A percentile compares a stretch with the other conserved stretches of the same genome.
phyloP scores from a whole-genome alignment of 1,140 invertebrate species.

The Penaeus indicus region DNA sequence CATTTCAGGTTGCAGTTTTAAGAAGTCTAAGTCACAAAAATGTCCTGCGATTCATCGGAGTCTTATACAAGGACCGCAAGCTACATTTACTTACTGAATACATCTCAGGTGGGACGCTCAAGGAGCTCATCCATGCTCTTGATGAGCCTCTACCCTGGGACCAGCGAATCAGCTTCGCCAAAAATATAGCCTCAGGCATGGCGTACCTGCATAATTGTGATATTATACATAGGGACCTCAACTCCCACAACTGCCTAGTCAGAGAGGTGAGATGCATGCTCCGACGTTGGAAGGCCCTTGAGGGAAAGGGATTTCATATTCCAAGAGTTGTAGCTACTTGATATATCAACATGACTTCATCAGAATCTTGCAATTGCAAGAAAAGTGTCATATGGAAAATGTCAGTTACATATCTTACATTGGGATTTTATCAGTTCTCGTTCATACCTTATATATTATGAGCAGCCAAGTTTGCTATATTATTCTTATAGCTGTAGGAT shows the following conservation, averaged over 20 bases:
- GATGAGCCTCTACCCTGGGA: constrained; percentile 83
- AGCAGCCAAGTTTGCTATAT: too few relatives aligned
- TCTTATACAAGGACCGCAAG: constrained; percentile 92
- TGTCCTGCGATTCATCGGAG: constrained; percentile 91
- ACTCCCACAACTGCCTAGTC: constrained; percentile 96
- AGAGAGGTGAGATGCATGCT: constrained; percentile 75
- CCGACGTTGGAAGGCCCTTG: too few relatives aligned
- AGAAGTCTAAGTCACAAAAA: constrained; percentile 89
- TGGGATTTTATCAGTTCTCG: too few relatives aligned
- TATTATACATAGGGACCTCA: constrained; percentile 95
- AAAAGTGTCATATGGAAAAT: too few relatives aligned
- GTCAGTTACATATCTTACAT: too few relatives aligned
- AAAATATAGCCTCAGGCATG: constrained; percentile 93
- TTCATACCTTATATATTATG: too few relatives aligned
- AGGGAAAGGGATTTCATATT: not conserved
- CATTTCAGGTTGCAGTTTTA: constrained; percentile 85
- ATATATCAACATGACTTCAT: too few relatives aligned
- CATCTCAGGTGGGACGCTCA: constrained; percentile 89
- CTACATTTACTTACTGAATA: constrained; percentile 93
- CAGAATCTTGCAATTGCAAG: too few relatives aligned
- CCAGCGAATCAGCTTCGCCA: constrained; percentile 85
- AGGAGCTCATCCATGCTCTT: constrained; percentile 84
- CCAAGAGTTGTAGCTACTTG: too few relatives aligned
- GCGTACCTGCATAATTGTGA: constrained; percentile 93
- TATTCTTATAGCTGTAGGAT: too few relatives aligned